Evolutionary conservation across 2,888 invertebrate species (phyloP).

Genomic region (Zygaena filipendulae): DNA sequence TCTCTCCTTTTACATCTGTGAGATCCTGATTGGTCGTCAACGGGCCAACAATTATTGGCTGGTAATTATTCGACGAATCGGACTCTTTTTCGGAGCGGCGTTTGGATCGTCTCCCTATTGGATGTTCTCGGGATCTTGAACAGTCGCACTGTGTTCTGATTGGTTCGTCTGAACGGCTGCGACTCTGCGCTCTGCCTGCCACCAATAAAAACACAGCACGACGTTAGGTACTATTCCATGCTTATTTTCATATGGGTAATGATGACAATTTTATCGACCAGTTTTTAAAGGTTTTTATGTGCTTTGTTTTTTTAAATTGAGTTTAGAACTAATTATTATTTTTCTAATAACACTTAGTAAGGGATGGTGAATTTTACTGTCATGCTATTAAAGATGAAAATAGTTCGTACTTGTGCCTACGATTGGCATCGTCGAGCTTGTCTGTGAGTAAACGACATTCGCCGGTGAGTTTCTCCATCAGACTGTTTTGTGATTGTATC

Average conservation of each 20-base stretch:
- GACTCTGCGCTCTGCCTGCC: conserved; percentile 67
- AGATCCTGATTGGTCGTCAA: conserved; percentile 65
- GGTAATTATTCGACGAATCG: conserved; percentile 66
- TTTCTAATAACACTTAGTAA: no score
- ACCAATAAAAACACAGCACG: conserved; percentile 70
- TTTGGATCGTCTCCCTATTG: conserved; percentile 42
- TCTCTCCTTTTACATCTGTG: conserved; percentile 46
- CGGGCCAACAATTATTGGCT: conserved; percentile 57
- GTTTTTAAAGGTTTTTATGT: no score
- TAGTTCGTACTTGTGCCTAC: conserved; percentile 86
- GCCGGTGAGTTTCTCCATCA: conserved; percentile 91
- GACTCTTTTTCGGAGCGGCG: conserved; percentile 66
- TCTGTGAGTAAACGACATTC: conserved; percentile 90
- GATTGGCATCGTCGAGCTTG: conserved; percentile 89
- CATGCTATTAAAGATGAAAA: conserved; percentile 49
- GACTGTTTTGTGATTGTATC: conserved; percentile 91
- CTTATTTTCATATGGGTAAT: conserved; percentile 48
- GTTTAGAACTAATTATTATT: no score
- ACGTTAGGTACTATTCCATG: conserved; percentile 48
- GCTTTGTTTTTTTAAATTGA: no score
- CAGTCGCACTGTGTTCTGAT: conserved; percentile 67
- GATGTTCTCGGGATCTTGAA: conserved; percentile 48
- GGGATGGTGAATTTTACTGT: conserved; percentile 20
- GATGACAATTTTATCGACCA: conserved; percentile 35
- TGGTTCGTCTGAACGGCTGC: conserved; percentile 65